Evolutionary conservation across 1,140 invertebrate genomes (phyloP), one percentile per base, ranked within the genome.

Genomic region (Anadara kagoshimensis): DNA sequence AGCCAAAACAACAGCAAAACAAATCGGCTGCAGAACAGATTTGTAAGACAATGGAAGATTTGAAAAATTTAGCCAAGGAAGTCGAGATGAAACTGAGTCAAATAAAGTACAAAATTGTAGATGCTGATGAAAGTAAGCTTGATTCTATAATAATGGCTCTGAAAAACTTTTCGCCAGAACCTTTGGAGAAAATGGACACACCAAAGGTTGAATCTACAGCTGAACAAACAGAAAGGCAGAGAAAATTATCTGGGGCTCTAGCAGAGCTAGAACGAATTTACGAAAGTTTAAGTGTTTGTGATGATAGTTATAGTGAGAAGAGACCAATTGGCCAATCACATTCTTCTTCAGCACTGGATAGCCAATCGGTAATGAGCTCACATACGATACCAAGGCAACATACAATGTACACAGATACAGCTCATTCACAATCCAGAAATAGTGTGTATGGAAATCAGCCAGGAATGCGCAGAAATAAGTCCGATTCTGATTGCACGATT

Each of bases 191-290:
- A 47, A 49, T 78, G 62, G 45, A 64, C 63, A 64, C 62, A 70
- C 78, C 26, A 49, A 68, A 64, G 59, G 84, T 51, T 57, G 78
- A 64, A 29, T 71, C 69, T 59, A 78, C 54, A 24, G 69, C 69
- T 72, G 74, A 66, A 62, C 67, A 82, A 68, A 66, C 83, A 69
- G 77, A 82, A 73, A 51, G 73, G 8, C 77, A 73, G 51, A 79
- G 69, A 69, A 87, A 87, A 64, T 65, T 87, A 14, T 75, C 78
- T 43, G 83, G 84, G 26, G 85, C 85, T n/a, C 69, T 87, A 12
- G 49, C 54, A 16, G 85, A 87, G 62, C 73, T 87, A 24, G 83
- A 87, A 26, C 81, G 77, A 75, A 85, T 87, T 44, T 84, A 86
- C 69, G 59, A 79, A 16, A 79, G 76, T 58, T 63, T 87, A 16